Base-by-base conservation (phyloP, 2,113 vertebrate genomes). In the Himantopus leucocephalus region DNA sequence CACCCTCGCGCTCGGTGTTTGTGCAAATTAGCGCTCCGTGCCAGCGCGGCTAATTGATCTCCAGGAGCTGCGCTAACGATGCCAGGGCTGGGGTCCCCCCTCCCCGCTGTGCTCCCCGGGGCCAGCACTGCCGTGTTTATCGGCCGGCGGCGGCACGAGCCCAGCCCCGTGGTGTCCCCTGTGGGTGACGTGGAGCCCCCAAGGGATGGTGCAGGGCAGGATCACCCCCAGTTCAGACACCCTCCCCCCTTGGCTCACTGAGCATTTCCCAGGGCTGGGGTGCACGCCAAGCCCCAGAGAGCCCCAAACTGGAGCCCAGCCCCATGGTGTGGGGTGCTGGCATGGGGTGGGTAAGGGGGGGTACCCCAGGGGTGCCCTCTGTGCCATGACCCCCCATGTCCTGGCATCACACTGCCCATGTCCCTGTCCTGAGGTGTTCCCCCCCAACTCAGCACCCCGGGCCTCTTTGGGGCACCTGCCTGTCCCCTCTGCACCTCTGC, bases 41-140 rank as follows among this genome's bases (percentile, higher is more conserved):
- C 98, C 98, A 96, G 98, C 53, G n/a, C 27, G 84, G 93, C 98
- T 98, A 99, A 99, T 99, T 99, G 98, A 98, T 98, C 98, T 98
- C 98, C 98, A 97, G 98, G 98, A 99, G 98, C 97, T 97, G 97
- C 87, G 94, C 98, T 99, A 99, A 99, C 98, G 98, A 99, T 93
- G 97, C 97, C 95, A 96, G 97, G 98, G 98, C 98, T 6, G 5
- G 35, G 55, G 22, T 10, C 14, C 14, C 43, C 35, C 26, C 48
- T 17, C 35, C 21, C 59, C 5, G 13, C 47, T 5, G 26, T 2
- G 30, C 48, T 26, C 85, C 85, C 85, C 55, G 3, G 63, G 85
- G 74, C 63, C 4, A 8, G 45, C 45, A 35, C 37, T 1, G 18
- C 66, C 1, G 16, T 21, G 26, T 59, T 68, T 50, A 17, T 30